phyloP scores from a whole-genome alignment of 92 coral and sea anemone species.

The Siderastrea siderea region DNA sequence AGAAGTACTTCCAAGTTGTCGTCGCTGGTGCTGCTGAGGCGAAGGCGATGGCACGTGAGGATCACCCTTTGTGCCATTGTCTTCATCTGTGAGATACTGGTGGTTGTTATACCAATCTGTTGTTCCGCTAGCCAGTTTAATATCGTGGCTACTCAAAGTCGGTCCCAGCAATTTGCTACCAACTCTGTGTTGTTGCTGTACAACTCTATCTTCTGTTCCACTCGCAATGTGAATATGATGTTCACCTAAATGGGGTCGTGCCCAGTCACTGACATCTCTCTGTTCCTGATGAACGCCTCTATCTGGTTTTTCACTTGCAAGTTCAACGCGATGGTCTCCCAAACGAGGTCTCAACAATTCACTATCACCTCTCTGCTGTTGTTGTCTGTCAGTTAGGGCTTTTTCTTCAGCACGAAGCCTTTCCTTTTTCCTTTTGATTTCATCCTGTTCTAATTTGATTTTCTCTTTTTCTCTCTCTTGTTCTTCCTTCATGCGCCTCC shows the following conservation, averaged over 20 bases:
- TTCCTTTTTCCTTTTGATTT: slow-evolving; percentile 38
- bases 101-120: no score
- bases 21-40: background rate
- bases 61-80: background rate
- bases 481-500: slow-evolving; percentile 77
- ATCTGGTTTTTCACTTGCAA: background rate
- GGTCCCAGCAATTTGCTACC: background rate
- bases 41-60: background rate
- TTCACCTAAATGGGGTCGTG: background rate
- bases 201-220: background rate
- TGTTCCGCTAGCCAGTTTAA: background rate
- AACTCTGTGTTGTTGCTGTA: background rate
- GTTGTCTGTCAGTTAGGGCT: slow-evolving; percentile 36
- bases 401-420: slow-evolving; percentile 58
- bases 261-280: background rate
- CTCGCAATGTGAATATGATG: background rate
- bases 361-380: background rate
- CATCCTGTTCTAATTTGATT: slow-evolving; percentile 67
- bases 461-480: slow-evolving; percentile 69
- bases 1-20: background rate
- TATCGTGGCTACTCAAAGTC: no score
- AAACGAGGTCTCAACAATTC: background rate
- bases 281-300: background rate
- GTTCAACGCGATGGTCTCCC: slow-evolving; percentile 4
- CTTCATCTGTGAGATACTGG: background rate